Conservation (phyloP, 2,113 vertebrate species). For the Notothenia coriiceps region DNA sequence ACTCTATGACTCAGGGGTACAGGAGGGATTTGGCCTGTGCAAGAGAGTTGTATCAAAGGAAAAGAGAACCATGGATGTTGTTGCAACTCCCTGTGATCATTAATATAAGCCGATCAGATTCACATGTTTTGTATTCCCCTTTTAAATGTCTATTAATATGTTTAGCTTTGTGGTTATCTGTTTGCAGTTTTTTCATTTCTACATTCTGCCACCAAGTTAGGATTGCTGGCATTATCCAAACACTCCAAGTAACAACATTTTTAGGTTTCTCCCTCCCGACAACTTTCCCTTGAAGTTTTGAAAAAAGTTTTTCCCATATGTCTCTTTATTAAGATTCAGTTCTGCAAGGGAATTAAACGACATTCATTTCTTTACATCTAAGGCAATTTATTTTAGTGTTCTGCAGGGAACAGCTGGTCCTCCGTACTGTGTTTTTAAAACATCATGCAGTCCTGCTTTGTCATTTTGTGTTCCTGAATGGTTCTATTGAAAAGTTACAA, state of each 20-base stretch:
- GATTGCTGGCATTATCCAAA: no score
- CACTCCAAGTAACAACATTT: not conserved
- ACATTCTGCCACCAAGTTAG: not conserved
- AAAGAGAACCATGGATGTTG: slow-evolving; percentile 15
- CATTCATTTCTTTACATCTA: slow-evolving; percentile 22
- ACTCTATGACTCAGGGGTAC: slow-evolving; percentile 46
- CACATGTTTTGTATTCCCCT: not conserved
- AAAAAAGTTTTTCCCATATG: slow-evolving; percentile 31
- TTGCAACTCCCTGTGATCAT: slow-evolving; percentile 8
- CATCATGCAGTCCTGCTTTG: not conserved
- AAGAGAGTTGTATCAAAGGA: slow-evolving; percentile 43
- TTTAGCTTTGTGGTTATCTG: not conserved
- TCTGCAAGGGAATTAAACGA: slow-evolving; percentile 6
- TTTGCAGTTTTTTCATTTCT: not conserved
- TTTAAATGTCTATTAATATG: not conserved
- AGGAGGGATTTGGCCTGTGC: slow-evolving; percentile 7
- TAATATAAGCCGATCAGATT: slow-evolving; percentile 9
- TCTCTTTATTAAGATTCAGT: slow-evolving; percentile 39
- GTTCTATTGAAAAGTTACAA: slow-evolving; percentile 4
- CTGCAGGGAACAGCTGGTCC: slow-evolving; percentile 43
- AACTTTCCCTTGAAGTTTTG: slow-evolving; percentile 21
- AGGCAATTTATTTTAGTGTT: slow-evolving; percentile 39
- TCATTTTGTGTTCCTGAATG: not conserved
- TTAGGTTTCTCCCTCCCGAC: slow-evolving; percentile 1
- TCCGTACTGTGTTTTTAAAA: slow-evolving; percentile 2